These are phyloP conservation scores for Vidua macroura DNA, from an alignment of 2,113 vertebrate genomes.

Conservation along the genomic window DNA sequence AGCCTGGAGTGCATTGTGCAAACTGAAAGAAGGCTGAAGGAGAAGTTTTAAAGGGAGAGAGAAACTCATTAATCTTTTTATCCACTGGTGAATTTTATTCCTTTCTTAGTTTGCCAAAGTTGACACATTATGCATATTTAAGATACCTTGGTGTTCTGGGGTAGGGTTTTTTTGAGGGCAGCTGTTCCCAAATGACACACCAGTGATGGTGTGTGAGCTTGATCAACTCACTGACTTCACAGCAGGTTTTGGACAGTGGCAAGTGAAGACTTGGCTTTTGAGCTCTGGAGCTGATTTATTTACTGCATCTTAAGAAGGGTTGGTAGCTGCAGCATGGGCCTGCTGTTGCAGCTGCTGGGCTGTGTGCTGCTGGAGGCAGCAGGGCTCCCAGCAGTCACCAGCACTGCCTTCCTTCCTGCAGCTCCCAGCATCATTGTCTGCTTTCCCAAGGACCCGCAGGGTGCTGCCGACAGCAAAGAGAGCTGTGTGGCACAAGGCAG, in stretches of 20 bases:
- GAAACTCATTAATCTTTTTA: background rate
- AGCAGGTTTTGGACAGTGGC: background rate
- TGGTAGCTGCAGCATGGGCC: background rate
- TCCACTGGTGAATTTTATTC: background rate
- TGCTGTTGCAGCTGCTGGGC: background rate
- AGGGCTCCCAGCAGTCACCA: rapidly evolving
- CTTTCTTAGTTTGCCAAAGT: background rate
- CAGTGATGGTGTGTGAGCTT: background rate
- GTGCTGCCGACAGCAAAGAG: background rate
- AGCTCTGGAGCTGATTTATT: background rate
- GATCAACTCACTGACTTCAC: background rate
- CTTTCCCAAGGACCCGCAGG: rapidly evolving
- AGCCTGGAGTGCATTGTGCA: background rate
- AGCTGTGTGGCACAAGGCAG: background rate
- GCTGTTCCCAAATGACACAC: background rate
- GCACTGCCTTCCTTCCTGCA: background rate
- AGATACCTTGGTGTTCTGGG: background rate
- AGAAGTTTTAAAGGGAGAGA: background rate
- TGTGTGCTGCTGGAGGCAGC: background rate
- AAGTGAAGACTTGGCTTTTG: background rate
- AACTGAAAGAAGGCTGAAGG: background rate
- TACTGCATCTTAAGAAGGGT: background rate
- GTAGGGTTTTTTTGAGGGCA: background rate
- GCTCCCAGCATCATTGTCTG: background rate
- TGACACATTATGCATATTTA: background rate